phyloP scores from a whole-genome alignment of 2,797 vertebrate species.

The Meda fulgida region DNA sequence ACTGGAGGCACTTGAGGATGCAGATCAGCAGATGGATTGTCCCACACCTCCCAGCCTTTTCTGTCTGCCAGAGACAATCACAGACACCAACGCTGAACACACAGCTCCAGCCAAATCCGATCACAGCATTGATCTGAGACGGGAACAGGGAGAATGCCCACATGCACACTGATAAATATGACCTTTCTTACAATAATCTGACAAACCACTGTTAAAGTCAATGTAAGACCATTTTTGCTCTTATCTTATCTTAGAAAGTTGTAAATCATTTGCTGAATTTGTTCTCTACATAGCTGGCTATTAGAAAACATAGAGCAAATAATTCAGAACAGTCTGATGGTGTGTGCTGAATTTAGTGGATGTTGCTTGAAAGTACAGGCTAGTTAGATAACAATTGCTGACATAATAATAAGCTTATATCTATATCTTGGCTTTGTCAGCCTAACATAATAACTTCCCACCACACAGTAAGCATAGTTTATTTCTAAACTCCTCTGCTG shows the following conservation, averaged over 20 bases:
- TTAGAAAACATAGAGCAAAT: background rate
- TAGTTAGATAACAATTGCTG: background rate
- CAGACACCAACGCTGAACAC: constrained; percentile 33
- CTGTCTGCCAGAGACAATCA: constrained; percentile 38
- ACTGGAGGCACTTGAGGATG: constrained; percentile 16
- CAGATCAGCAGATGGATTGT: constrained; percentile 30
- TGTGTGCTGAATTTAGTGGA: background rate
- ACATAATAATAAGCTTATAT: background rate
- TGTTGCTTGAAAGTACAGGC: background rate
- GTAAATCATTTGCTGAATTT: too few relatives aligned
- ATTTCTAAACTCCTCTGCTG: constrained; percentile 12
- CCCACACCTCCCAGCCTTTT: constrained; percentile 33
- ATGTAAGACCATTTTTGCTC: too few relatives aligned
- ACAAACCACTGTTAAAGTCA: background rate
- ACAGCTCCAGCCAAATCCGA: constrained; percentile 34
- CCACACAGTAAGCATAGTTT: constrained; percentile 13
- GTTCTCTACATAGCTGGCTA: background rate
- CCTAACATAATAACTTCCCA: constrained; percentile 1
- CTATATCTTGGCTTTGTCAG: constrained; percentile 7
- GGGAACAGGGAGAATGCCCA: background rate
- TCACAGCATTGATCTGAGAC: constrained; percentile 38
- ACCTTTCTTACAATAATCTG: background rate
- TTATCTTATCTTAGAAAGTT: too few relatives aligned
- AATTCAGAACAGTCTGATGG: background rate
- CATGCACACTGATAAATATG: background rate